Percentiles rank a stretch among this genome's conserved stretches.
Conservation (phyloP, 1,140 invertebrate genomes). For the Ceratoteleas bidentatus region DNA sequence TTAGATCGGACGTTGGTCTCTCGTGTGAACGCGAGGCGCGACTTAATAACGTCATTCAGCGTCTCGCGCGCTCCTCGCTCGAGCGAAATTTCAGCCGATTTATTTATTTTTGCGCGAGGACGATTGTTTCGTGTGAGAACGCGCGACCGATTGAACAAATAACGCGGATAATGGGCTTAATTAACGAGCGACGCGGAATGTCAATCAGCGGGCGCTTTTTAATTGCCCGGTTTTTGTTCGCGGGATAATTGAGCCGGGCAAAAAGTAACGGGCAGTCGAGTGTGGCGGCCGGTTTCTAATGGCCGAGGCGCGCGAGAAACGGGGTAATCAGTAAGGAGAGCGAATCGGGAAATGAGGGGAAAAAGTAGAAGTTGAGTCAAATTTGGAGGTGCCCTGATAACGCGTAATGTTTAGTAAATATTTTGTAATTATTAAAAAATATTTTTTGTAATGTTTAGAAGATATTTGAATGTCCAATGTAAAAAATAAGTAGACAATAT, state of each 20-base stretch:
- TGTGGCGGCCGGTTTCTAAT: too few relatives aligned
- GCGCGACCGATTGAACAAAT: slow-evolving; percentile 38
- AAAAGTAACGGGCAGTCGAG: too few relatives aligned
- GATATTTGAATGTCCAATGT: too few relatives aligned
- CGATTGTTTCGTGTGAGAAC: slow-evolving; percentile 55
- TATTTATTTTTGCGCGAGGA: slow-evolving; percentile 51
- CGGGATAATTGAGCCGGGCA: slow-evolving; percentile 2
- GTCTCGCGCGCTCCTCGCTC: slow-evolving; percentile 33
- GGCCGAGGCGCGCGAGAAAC: too few relatives aligned
- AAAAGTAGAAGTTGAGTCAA: too few relatives aligned
- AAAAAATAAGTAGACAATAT: too few relatives aligned
- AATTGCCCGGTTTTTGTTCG: slow-evolving; percentile 13
- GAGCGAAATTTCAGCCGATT: slow-evolving; percentile 50
- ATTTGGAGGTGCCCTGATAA: too few relatives aligned
- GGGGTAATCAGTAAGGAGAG: too few relatives aligned
- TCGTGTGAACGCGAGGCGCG: slow-evolving; percentile 74
- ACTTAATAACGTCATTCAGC: slow-evolving; percentile 78
- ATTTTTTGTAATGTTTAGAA: too few relatives aligned
- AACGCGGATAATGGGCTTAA: slow-evolving; percentile 50
- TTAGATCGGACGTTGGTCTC: slow-evolving; percentile 78
- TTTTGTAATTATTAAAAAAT: too few relatives aligned
- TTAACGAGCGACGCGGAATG: slow-evolving; percentile 22
- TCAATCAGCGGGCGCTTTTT: slow-evolving; percentile 39
- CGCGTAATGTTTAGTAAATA: too few relatives aligned
- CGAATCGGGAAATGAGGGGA: too few relatives aligned